Base-by-base conservation (phyloP, 1,140 invertebrate genomes). In the Drosophila bifasciata region DNA sequence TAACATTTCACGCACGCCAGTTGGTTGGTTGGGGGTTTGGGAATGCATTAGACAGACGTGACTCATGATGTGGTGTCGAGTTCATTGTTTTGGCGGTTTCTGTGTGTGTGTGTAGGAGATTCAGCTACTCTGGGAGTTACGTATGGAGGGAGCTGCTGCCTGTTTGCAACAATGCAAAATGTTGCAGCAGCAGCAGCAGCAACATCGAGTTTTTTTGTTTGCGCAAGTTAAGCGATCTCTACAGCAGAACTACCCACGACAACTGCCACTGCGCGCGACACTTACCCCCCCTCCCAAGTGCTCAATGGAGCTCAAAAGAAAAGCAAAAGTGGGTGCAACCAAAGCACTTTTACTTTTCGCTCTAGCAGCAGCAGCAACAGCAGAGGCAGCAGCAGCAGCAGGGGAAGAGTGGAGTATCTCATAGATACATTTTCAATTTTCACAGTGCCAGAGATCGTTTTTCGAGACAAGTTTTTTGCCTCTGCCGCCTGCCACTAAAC, bases 311-410 rank as follows among this genome's bases (percentile, higher is more conserved):
- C 25, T 32, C 40, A 43, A 59, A 86, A 74, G 81, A 85, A 85
- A 85, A 86, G 77, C 68, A 85, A 85, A 77, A 86, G 80, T 77
- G 50, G 71, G 61, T 50, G 76, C 76, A 28, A 50, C 48, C 17
- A 43, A 61, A 77, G 61, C 76, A 86, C 80, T 85, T 85, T 85
- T 85, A 86, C 81, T 85, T 85, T 85, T 80, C 60, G 67, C 63
- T 62, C 58, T 61, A 75, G 50, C 59, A 57, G 43, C 44, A 32
- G 0, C 5, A 25, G 23, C 23, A 32, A 7, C 25, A 25, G n/a
- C n/a, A n/a, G n/a, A n/a, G n/a, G 19, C 19, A 21, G 19, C 19
- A 21, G 19, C 19, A 21, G 19, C 19, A 21, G 4, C 19, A 3
- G n/a, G n/a, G n/a, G n/a, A n/a, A n/a, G 19, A 21, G 19, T 3